These are phyloP conservation scores for Tauraco hartlaubi DNA, from an alignment of 2,797 vertebrate species.

Conservation along the genomic window DNA sequence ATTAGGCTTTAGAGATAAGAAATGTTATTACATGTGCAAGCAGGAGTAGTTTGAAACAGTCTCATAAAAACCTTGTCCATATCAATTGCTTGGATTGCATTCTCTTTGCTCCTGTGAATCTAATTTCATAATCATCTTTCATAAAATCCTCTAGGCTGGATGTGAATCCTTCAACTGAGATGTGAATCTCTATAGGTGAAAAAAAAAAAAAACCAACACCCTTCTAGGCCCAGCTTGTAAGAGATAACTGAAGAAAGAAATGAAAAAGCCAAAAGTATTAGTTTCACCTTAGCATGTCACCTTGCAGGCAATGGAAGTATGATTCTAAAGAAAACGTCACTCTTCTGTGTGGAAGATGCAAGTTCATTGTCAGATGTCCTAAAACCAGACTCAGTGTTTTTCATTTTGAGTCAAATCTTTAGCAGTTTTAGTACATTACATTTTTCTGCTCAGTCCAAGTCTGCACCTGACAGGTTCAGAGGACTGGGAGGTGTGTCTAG, in stretches of 20 bases:
- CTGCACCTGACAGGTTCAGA: neutral
- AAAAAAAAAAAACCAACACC: neutral
- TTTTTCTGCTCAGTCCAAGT: neutral
- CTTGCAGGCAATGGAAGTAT: neutral
- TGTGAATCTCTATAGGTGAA: neutral
- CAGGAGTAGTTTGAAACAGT: neutral
- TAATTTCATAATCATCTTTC: neutral
- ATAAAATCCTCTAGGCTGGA: neutral
- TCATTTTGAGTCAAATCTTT: neutral
- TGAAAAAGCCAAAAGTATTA: neutral
- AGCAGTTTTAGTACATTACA: neutral
- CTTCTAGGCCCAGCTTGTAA: neutral
- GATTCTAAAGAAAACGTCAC: neutral
- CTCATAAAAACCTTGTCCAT: neutral
- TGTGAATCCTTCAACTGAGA: neutral
- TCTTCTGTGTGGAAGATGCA: neutral
- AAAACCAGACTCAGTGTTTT: neutral
- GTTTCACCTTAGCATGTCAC: neutral
- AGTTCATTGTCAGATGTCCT: neutral
- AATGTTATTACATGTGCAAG: neutral
- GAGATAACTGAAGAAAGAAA: neutral
- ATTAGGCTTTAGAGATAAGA: constrained; percentile 6
- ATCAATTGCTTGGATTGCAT: neutral
- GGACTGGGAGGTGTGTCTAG: neutral
- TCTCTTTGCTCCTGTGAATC: neutral